Evolutionary conservation across 1,140 invertebrate species (phyloP).

Genomic region (Eupeodes corollae): DNA sequence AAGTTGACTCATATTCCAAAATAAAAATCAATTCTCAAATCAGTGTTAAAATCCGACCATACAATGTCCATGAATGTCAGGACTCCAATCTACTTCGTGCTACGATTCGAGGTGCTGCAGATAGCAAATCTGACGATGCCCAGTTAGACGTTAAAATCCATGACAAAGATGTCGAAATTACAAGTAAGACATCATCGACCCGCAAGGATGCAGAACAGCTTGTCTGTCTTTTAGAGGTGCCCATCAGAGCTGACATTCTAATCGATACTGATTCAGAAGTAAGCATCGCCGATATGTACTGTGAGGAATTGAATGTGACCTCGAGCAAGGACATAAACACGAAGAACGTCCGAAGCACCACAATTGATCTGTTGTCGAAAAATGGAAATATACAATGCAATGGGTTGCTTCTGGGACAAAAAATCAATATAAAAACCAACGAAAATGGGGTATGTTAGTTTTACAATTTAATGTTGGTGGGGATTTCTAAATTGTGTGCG

Average conservation of each 20-base stretch:
- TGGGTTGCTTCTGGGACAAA: conserved; percentile 21
- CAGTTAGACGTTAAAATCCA: conserved; percentile 16
- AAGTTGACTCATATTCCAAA: conserved; percentile 24
- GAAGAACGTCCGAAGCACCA: conserved; percentile 20
- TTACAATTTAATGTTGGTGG: not conserved
- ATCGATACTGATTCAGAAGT: conserved; percentile 13
- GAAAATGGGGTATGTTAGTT: conserved; percentile 15
- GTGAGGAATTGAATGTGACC: conserved; percentile 17
- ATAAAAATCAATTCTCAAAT: conserved; percentile 26
- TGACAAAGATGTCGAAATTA: conserved; percentile 19
- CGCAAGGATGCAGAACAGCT: conserved; percentile 5
- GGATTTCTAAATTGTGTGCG: not conserved
- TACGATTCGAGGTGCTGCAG: conserved; percentile 14
- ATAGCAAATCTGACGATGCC: conserved; percentile 17
- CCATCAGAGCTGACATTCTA: conserved; percentile 18
- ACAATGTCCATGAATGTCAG: conserved; percentile 23
- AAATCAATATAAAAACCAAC: conserved; percentile 17
- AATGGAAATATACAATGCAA: conserved; percentile 22
- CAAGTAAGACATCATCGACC: conserved; percentile 12
- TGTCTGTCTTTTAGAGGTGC: conserved; percentile 21
- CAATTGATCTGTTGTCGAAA: conserved; percentile 16
- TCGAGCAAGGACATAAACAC: conserved; percentile 17
- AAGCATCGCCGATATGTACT: conserved; percentile 16
- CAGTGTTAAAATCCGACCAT: conserved; percentile 15
- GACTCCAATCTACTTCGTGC: conserved; percentile 24